Evolutionary conservation across 2,113 vertebrate species (phyloP).

Genomic region (Leptosomus discolor): DNA sequence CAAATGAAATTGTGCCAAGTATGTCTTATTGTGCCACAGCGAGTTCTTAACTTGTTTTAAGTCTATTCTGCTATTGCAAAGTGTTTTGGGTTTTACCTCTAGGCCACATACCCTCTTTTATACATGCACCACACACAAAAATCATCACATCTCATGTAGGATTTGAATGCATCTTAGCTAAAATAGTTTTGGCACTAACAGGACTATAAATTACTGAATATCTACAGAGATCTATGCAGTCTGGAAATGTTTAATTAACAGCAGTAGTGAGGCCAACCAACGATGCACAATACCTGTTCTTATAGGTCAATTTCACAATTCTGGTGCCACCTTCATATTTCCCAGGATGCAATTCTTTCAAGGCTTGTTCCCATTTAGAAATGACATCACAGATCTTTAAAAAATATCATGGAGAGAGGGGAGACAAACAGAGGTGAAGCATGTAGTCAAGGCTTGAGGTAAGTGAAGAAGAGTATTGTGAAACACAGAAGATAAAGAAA

Average conservation of each 20-base stretch:
- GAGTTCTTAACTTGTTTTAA: neutral
- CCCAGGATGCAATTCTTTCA: slow-evolving; percentile 87
- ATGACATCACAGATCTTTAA: slow-evolving; percentile 89
- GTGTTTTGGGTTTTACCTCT: neutral
- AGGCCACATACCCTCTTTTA: neutral
- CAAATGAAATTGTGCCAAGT: neutral
- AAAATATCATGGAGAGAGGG: neutral
- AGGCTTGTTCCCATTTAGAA: slow-evolving; percentile 89
- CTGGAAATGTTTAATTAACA: neutral
- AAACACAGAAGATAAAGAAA: neutral
- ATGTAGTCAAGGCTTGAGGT: neutral
- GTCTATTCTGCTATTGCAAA: neutral
- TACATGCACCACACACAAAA: neutral
- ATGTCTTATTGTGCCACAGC: neutral
- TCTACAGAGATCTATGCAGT: neutral
- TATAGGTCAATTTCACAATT: slow-evolving; percentile 86
- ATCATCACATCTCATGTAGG: neutral
- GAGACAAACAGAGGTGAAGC: neutral
- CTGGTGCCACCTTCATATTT: slow-evolving; percentile 86
- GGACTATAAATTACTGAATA: neutral
- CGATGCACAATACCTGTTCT: slow-evolving; percentile 79
- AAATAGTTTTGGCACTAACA: neutral
- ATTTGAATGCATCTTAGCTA: neutral
- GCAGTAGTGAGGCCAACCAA: neutral
- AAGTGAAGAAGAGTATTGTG: neutral